Base-by-base conservation (phyloP, 1,140 invertebrate genomes). In the Neomicropteryx cornuta region DNA sequence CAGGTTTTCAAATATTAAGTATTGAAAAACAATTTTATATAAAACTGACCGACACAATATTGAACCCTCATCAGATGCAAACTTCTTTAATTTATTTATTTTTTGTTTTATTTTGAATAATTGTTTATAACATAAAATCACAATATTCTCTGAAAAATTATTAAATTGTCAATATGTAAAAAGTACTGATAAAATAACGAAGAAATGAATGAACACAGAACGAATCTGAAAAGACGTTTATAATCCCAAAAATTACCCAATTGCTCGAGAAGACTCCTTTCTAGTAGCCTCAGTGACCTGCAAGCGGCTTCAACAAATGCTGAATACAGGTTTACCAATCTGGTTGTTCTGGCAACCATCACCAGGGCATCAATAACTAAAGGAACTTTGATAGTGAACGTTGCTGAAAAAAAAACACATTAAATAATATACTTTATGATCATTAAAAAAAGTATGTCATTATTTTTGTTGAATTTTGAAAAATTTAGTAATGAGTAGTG, bases 301-400 rank as follows among this genome's bases (percentile, higher is more conserved):
- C 79, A 81, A 31, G 80, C 70, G 42, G 80, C 77, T 55, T 83
- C 80, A 4, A 85, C 75, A 5, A 86, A 59, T 41, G 83, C 75
- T 46, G 75, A 76, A 52, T 84, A 83, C 0, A 86, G 50, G 14
- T 77, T 70, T 40, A 66, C 57, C 14, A 77, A 50, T 50, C 71
- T 77, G 6, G 76, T 73, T 44, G 72, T 76, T 27, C 67, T 60
- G 42, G 76, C 72, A 1, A 86, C 73, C 45, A 86, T 71, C 2
- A 81, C 75, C 44, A 88, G 55, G 4, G 76, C 72, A 56, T 88
- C 83, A 29, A 85, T 61, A 48, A 73, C 66, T 17, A 84, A 49
- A 6, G 73, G 68, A 46, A 81, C 75, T 46, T 70, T 69, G 33
- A 71, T 66, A 43, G 56, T 65, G 48, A 63, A 66, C 47, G 60